phyloP scores from a whole-genome alignment of 2,888 invertebrate genomes.

The Tiphia femorata region DNA sequence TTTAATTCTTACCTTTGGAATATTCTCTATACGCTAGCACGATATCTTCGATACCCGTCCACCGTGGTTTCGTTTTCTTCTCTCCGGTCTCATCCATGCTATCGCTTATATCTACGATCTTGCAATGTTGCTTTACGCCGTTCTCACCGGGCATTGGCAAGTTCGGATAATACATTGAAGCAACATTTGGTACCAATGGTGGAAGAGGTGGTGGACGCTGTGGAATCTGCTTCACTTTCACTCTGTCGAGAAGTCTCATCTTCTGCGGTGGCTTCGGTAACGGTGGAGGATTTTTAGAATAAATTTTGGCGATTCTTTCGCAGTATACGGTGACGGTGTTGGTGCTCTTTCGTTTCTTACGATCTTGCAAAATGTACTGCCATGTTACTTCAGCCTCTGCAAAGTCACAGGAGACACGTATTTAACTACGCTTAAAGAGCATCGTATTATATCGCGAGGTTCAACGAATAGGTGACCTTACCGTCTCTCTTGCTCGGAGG shows the following conservation, averaged over 20 bases:
- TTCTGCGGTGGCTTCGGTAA: conserved; percentile 57
- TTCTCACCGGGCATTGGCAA: conserved; percentile 60
- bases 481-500: conserved; percentile 73
- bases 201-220: conserved; percentile 58
- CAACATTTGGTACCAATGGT: conserved; percentile 56
- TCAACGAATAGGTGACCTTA: conserved; percentile 59
- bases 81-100: conserved; percentile 35
- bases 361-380: conserved; percentile 76
- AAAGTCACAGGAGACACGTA: conserved; percentile 53
- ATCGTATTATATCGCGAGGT: background rate
- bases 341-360: conserved; percentile 72
- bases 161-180: conserved; percentile 52
- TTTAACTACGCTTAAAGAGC: background rate
- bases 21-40: conserved; percentile 63
- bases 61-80: conserved; percentile 51
- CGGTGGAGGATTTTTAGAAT: conserved; percentile 59
- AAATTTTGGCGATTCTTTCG: conserved; percentile 63
- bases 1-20: conserved; percentile 57
- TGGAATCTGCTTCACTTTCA: conserved; percentile 55
- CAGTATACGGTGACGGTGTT: conserved; percentile 70
- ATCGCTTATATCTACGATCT: conserved; percentile 50
- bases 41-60: conserved; percentile 65
- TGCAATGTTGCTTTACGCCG: conserved; percentile 56
- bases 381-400: conserved; percentile 76
- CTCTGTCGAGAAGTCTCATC: conserved; percentile 59